These are phyloP conservation scores for Oryzias celebensis DNA, from an alignment of 2,113 vertebrate species.

Conservation along the genomic window DNA sequence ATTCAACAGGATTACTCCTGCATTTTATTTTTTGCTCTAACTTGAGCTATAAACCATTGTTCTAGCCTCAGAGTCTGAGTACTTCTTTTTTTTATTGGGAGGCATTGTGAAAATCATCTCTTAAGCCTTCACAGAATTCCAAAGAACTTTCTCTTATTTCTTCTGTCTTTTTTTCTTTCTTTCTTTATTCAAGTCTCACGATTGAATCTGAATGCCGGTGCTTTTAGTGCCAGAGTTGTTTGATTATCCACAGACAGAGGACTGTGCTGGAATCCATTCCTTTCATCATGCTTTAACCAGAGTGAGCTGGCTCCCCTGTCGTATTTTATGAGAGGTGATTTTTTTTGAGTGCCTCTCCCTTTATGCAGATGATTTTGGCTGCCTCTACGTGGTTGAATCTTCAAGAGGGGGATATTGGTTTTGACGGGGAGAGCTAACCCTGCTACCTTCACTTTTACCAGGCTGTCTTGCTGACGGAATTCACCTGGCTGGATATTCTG, in stretches of 20 bases:
- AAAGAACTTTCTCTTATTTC: conserved; percentile 63
- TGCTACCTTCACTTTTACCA: conserved; percentile 52
- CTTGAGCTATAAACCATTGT: conserved; percentile 18
- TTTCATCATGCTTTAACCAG: conserved; percentile 75
- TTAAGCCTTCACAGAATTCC: conserved; percentile 61
- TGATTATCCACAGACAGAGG: conserved; percentile 72
- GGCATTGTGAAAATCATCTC: conserved; percentile 61
- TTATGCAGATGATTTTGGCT: conserved; percentile 69
- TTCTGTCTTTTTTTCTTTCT: conserved; percentile 54
- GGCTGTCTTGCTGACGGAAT: conserved; percentile 53
- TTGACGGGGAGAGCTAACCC: conserved; percentile 66
- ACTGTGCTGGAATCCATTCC: conserved; percentile 70
- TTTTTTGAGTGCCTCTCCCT: conserved; percentile 67
- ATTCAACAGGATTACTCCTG: conserved; percentile 34
- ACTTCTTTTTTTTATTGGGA: conserved; percentile 55
- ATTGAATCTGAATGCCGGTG: conserved; percentile 70
- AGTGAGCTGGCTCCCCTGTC: conserved; percentile 65
- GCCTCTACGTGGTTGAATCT: conserved; percentile 60
- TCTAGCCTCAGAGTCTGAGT: conserved; percentile 26
- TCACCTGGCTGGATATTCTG: conserved; percentile 38
- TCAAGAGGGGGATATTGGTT: conserved; percentile 67
- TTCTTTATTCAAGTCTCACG: conserved; percentile 64
- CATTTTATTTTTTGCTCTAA: conserved; percentile 2
- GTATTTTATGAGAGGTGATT: conserved; percentile 71
- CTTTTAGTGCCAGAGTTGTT: conserved; percentile 70